Conservation (phyloP, 2,888 invertebrate species). For the Drosophila meridionalis region DNA sequence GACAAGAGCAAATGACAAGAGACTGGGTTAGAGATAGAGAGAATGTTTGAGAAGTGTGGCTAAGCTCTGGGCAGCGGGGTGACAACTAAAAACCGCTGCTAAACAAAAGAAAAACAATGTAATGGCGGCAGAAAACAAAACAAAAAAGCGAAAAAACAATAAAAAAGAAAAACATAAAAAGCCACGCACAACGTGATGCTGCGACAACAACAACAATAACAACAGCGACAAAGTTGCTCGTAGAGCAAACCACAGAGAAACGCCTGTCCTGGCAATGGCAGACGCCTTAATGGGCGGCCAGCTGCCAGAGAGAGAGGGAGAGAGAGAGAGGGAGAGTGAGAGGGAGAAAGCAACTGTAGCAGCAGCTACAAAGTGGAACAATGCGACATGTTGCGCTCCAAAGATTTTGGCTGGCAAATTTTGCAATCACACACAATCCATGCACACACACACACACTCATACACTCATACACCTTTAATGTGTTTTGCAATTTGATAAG, state of each 20-base stretch:
- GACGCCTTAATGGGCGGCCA: slow-evolving; percentile 36
- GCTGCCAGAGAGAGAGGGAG: slow-evolving; percentile 21
- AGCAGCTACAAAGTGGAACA: slow-evolving; percentile 69
- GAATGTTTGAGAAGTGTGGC: slow-evolving; percentile 7
- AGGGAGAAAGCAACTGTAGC: slow-evolving; percentile 25
- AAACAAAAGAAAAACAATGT: slow-evolving; percentile 79
- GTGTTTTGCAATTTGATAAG: slow-evolving; percentile 54
- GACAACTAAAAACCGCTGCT: slow-evolving; percentile 50
- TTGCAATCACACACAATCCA: slow-evolving; percentile 19
- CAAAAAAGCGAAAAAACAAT: slow-evolving; percentile 13
- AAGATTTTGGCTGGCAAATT: slow-evolving; percentile 49
- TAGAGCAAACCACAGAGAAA: slow-evolving; percentile 25
- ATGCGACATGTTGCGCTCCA: slow-evolving; percentile 79
- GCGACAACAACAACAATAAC: slow-evolving; percentile 11
- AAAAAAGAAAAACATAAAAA: slow-evolving; percentile 36
- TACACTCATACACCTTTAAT: slow-evolving; percentile 55
- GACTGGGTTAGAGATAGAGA: slow-evolving; percentile 2
- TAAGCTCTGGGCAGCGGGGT: slow-evolving; percentile 2
- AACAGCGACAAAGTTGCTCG: slow-evolving; percentile 29
- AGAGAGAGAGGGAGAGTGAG: neutral
- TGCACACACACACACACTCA: slow-evolving; percentile 3
- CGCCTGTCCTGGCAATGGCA: slow-evolving; percentile 35
- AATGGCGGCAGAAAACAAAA: slow-evolving; percentile 64
- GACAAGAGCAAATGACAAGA: slow-evolving; percentile 7
- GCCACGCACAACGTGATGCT: slow-evolving; percentile 56